Conservation (phyloP, 2,113 vertebrate species). For the Eclectus roratus region DNA sequence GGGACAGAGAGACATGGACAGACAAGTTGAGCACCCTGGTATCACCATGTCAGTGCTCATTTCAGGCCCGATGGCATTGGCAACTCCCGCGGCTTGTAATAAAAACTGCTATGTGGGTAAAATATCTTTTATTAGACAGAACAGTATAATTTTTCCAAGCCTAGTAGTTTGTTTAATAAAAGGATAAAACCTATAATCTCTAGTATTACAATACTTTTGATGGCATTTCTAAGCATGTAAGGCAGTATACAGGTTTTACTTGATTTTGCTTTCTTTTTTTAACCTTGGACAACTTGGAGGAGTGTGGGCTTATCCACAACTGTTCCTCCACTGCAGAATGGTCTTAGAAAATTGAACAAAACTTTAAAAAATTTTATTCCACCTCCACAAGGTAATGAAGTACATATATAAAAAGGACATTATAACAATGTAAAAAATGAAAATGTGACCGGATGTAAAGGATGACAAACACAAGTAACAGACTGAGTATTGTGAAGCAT, state of each 20-base stretch:
- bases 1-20: neutral
- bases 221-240: neutral
- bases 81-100: neutral
- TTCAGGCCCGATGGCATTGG: accelerated
- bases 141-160: neutral
- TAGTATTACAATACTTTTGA: neutral
- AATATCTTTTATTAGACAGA: neutral
- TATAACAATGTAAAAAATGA: neutral
- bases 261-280: neutral
- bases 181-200: neutral
- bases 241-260: neutral
- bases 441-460: neutral
- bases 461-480: neutral
- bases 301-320: neutral
- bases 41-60: neutral
- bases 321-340: neutral
- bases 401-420: neutral
- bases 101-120: neutral
- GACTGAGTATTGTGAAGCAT: neutral
- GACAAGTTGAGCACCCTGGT: neutral
- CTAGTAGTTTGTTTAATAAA: neutral
- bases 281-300: neutral
- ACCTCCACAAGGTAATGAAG: neutral
- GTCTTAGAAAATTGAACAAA: neutral
- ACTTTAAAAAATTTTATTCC: neutral